These are phyloP conservation scores for Micoletzkya japonica DNA, from an alignment of 2,888 invertebrate genomes.

Conservation along the genomic window DNA sequence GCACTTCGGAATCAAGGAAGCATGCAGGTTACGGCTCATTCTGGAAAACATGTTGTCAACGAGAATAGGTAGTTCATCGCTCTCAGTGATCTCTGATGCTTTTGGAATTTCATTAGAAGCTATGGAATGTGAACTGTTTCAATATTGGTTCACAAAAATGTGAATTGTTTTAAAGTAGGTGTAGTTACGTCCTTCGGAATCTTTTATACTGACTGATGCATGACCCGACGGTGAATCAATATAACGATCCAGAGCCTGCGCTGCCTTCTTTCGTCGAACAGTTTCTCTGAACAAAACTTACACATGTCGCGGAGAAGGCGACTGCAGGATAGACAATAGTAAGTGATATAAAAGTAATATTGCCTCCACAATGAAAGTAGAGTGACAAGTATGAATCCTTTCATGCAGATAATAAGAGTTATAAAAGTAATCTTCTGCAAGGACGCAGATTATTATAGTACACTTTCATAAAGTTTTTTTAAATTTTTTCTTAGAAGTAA, in stretches of 20 bases:
- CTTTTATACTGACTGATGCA: no score
- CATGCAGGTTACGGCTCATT: slow-evolving; percentile 8
- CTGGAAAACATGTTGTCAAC: not conserved
- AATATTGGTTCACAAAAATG: not conserved
- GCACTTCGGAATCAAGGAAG: slow-evolving; percentile 22
- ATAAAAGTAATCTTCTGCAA: no score
- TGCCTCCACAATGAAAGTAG: no score
- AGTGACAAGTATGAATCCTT: no score
- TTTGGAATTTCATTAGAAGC: not conserved
- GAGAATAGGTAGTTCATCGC: not conserved
- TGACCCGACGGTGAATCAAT: not conserved
- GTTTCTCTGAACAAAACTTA: slow-evolving; percentile 21
- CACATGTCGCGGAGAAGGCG: slow-evolving; percentile 3
- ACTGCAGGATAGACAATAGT: slow-evolving; percentile 10
- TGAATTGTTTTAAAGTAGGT: no score
- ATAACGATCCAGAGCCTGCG: slow-evolving; percentile 4
- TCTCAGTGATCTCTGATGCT: not conserved
- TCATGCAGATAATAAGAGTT: no score
- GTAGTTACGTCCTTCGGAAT: no score
- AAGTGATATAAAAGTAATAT: not conserved
- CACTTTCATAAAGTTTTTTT: no score
- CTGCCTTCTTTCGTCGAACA: slow-evolving; percentile 24
- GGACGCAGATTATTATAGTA: no score
- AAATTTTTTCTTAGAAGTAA: no score
- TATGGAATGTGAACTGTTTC: not conserved